Conservation (phyloP, 2,888 invertebrate species). For the Cryptocheilus praepositus region DNA sequence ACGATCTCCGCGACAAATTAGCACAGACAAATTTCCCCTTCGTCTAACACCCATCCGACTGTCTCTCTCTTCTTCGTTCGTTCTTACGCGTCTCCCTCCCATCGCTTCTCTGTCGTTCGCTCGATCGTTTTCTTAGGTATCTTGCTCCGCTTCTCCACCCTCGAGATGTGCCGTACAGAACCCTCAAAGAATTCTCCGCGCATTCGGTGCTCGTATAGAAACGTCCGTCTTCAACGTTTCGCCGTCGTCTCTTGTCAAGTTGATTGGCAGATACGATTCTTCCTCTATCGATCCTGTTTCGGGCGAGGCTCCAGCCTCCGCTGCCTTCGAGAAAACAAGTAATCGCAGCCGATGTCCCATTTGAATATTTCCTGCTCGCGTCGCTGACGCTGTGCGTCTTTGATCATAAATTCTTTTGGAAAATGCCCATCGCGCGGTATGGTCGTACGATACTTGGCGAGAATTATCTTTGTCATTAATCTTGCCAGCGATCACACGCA, state of each 20-base stretch:
- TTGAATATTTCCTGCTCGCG: too few species aligned
- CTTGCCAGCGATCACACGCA: too few species aligned
- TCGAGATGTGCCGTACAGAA: too few species aligned
- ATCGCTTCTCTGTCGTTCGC: not conserved
- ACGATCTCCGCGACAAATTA: slow-evolving; percentile 68
- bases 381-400: too few species aligned
- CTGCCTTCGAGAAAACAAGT: too few species aligned
- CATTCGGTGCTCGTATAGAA: slow-evolving; percentile 27
- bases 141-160: slow-evolving; percentile 4
- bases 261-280: slow-evolving; percentile 33
- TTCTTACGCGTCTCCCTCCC: slow-evolving; percentile 21
- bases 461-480: too few species aligned
- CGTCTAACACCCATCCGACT: slow-evolving; percentile 43
- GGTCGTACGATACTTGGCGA: too few species aligned
- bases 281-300: not conserved
- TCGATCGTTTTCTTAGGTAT: slow-evolving; percentile 16
- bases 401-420: too few species aligned
- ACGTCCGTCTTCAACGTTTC: slow-evolving; percentile 14
- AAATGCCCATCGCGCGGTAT: too few species aligned
- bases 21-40: slow-evolving; percentile 66
- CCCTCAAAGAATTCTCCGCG: slow-evolving; percentile 40
- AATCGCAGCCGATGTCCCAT: too few species aligned
- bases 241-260: slow-evolving; percentile 21
- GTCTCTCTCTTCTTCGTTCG: slow-evolving; percentile 15
- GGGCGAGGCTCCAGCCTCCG: too few species aligned